Evolutionary conservation across 2,888 invertebrate genomes (phyloP).

Genomic region (Oscheius sp.): DNA sequence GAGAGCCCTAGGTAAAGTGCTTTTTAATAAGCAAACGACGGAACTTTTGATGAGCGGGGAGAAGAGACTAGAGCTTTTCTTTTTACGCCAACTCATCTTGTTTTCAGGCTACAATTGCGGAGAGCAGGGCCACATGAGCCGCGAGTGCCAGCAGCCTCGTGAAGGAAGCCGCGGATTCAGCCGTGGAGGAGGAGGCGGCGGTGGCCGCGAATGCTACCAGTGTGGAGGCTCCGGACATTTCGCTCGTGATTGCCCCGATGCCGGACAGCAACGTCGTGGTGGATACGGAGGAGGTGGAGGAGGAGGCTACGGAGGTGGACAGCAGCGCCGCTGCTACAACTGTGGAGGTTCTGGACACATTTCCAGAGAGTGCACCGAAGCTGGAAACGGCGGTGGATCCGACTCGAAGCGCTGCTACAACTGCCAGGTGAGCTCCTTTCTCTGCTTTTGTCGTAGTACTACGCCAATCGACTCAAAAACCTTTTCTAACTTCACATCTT

Average conservation of each 20-base stretch:
- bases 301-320: constrained; percentile 23
- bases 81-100: neutral
- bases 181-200: constrained; percentile 40
- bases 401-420: constrained; percentile 77
- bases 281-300: constrained; percentile 38
- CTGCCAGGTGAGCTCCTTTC: constrained; percentile 56
- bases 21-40: neutral
- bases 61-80: constrained; percentile 11
- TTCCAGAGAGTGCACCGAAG: constrained; percentile 66
- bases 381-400: constrained; percentile 42
- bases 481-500: too few species aligned
- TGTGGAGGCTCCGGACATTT: constrained; percentile 68
- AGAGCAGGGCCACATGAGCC: constrained; percentile 67
- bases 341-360: constrained; percentile 67
- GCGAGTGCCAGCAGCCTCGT: constrained; percentile 62
- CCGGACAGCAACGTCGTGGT: constrained; percentile 43
- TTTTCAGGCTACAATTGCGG: constrained; percentile 65
- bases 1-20: constrained; percentile 39
- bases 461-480: too few species aligned
- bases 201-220: constrained; percentile 46
- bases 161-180: constrained; percentile 42
- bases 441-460: constrained; percentile 42
- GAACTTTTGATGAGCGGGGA: constrained; percentile 26
- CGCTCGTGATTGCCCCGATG: constrained; percentile 68
- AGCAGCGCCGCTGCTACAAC: constrained; percentile 65